phyloP scores from a whole-genome alignment of 2,113 vertebrate species.

The Ginglymostoma cirratum region DNA sequence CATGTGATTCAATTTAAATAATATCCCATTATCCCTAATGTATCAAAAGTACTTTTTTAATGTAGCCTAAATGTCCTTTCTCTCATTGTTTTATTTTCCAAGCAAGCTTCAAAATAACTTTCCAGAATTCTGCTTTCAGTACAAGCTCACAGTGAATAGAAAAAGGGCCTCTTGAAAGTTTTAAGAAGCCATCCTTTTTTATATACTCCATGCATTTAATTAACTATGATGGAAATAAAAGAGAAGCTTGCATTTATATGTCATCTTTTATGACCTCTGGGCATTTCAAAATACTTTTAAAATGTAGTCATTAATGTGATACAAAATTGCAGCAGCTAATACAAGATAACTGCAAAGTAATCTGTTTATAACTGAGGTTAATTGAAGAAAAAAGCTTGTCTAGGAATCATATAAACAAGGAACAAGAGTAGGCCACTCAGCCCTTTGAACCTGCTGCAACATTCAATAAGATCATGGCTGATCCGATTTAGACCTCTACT shows the following conservation, averaged over 20 bases:
- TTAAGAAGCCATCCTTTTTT: neutral
- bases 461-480: no score
- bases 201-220: neutral
- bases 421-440: no score
- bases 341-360: neutral
- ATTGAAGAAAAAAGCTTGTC: no score
- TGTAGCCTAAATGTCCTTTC: neutral
- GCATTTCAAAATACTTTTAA: neutral
- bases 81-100: neutral
- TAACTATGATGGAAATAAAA: neutral
- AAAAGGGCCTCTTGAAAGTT: neutral
- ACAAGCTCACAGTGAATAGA: neutral
- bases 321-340: neutral
- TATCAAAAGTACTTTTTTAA: neutral
- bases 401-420: no score
- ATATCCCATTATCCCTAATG: neutral
- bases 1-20: neutral
- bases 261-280: neutral
- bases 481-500: no score
- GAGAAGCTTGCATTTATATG: neutral
- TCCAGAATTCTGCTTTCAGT: neutral
- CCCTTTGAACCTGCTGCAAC: no score
- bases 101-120: neutral
- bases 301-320: neutral
- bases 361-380: neutral